Evolutionary conservation across 2,888 invertebrate species (phyloP), one percentile per base, ranked within the genome.

Genomic region (Eupithecia subfuscata): DNA sequence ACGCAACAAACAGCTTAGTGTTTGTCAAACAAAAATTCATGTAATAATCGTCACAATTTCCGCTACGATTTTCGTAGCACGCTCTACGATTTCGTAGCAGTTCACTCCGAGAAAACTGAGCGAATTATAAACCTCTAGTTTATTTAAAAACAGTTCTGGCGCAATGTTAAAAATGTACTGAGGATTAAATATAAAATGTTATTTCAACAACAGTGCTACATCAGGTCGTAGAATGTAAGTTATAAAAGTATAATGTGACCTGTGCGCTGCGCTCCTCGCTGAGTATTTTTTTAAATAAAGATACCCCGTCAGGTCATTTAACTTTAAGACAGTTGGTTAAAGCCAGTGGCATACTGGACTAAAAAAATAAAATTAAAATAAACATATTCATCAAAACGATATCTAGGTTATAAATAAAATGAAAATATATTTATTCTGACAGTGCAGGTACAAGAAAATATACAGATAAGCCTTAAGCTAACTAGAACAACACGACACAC

Each of bases 271-370:
- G 69, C 45, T 52, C 52, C 18, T 48, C 48, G 40, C 30, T 22
- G 48, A 48, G 34, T 63, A 70, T 70, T 70, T 70, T 70, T 70
- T 63, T 52, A 43, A 63, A 70, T 63, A 70, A 70, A 40, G 70
- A 37, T 68, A n/a, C 68, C 22, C 40, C n/a, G 68, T 7, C 45
- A 45, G 60, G 72, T 40, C 52, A 72, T 67, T 72, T 52, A 72
- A 65, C 67, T 72, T 72, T 52, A 60, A 56, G 65, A 34, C 65
- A 48, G 45, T 56, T 14, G 11, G 40, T 25, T 68, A 45, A 68
- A 45, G 68, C 2, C 14, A 22, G 43, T 12, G 68, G 22, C 43
- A 68, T 43, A 68, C 43, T 22, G 12, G 25, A 45, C 5, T 34
- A 34, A 34, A n/a, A n/a, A n/a, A n/a, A n/a, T n/a, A n/a, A n/a